phyloP scores from a whole-genome alignment of 2,113 vertebrate species.

The Telmatochromis brichardi region DNA sequence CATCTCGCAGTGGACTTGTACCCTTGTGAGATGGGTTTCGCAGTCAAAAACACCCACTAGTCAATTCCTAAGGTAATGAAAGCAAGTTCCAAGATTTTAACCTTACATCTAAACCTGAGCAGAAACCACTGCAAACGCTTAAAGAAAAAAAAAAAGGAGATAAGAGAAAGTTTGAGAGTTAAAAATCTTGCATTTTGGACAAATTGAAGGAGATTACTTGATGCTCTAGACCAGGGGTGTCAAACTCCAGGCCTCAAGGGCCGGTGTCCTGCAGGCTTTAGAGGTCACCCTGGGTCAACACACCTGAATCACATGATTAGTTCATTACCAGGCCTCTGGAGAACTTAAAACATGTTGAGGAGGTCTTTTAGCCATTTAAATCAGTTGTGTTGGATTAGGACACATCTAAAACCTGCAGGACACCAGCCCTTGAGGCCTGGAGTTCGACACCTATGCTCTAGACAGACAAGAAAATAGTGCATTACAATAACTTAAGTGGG shows the following conservation, averaged over 20 bases:
- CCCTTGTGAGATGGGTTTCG: not conserved
- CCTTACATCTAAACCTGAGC: not conserved
- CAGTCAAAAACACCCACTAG: not conserved
- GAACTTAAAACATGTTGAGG: too few species aligned
- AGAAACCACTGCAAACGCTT: fast-evolving
- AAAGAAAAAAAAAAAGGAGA: fast-evolving
- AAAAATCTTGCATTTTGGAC: not conserved
- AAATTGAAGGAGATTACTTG: not conserved
- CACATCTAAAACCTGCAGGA: too few species aligned
- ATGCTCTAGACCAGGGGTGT: not conserved
- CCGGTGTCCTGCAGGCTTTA: too few species aligned
- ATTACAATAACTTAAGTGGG: not conserved
- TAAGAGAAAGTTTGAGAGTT: not conserved
- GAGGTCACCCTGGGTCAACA: too few species aligned
- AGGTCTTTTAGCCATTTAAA: too few species aligned
- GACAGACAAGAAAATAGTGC: not conserved
- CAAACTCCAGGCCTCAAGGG: too few species aligned
- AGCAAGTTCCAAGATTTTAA: not conserved
- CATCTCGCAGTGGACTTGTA: not conserved
- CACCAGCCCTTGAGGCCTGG: fast-evolving
- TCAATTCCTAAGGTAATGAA: not conserved
- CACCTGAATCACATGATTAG: too few species aligned
- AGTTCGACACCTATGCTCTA: not conserved
- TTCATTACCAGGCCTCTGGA: too few species aligned
- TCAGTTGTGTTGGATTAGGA: too few species aligned